Conservation (phyloP, 2,888 invertebrate genomes). For the Elmis aenea region DNA sequence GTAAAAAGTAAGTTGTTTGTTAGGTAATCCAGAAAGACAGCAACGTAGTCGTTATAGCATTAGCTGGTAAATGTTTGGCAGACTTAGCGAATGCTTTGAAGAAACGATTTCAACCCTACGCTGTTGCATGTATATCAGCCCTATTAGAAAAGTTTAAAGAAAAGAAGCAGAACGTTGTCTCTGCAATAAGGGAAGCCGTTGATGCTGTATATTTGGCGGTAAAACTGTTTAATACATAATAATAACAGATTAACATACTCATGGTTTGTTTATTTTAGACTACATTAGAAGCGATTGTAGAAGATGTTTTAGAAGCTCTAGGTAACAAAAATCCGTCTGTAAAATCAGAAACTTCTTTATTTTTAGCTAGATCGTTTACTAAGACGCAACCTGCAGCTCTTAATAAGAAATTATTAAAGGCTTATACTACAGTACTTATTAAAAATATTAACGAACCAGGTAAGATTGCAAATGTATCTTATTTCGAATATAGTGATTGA, state of each 20-base stretch:
- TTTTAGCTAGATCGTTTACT: conserved; percentile 77
- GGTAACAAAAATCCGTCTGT: conserved; percentile 89
- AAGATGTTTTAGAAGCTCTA: conserved; percentile 79
- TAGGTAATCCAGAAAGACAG: conserved; percentile 89
- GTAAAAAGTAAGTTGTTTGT: conserved; percentile 28
- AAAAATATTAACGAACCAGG: conserved; percentile 75
- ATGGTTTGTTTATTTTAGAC: conserved; percentile 62
- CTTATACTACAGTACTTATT: conserved; percentile 68
- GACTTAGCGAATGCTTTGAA: conserved; percentile 81
- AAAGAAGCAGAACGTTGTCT: conserved; percentile 88
- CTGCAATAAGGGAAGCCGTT: conserved; percentile 80
- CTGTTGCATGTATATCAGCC: conserved; percentile 67
- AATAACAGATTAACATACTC: not conserved
- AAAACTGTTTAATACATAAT: conserved; percentile 46
- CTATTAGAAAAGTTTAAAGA: conserved; percentile 96
- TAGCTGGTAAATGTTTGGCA: conserved; percentile 79
- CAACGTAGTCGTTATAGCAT: conserved; percentile 88
- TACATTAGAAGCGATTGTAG: conserved; percentile 74
- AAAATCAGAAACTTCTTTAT: conserved; percentile 80
- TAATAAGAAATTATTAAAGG: conserved; percentile 86
- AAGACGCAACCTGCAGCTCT: conserved; percentile 75
- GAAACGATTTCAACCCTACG: conserved; percentile 81
- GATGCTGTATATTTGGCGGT: conserved; percentile 83
- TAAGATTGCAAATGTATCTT: conserved; percentile 30
- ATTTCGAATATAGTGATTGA: not conserved